Percentiles rank a stretch among this genome's conserved stretches.
phyloP scores from a whole-genome alignment of 2,113 vertebrate genomes.

The Chunga burmeisteri region DNA sequence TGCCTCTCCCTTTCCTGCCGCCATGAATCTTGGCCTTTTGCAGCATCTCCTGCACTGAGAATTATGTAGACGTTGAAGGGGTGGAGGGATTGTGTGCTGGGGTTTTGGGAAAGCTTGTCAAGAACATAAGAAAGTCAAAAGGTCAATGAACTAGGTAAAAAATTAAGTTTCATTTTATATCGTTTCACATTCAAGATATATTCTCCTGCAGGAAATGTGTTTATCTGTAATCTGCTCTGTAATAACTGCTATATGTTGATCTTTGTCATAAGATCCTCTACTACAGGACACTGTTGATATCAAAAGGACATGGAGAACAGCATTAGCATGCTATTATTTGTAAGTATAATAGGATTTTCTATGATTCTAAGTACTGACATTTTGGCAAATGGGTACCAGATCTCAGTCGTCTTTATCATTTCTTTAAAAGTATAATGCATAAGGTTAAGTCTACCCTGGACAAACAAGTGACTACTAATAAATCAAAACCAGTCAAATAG shows the following conservation, averaged over 20 bases:
- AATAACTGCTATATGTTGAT: background rate
- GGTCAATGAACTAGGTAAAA: background rate
- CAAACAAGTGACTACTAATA: background rate
- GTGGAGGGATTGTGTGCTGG: background rate
- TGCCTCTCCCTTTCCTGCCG: background rate
- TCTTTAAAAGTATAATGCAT: background rate
- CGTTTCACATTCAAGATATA: background rate
- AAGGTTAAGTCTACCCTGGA: background rate
- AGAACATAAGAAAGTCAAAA: background rate
- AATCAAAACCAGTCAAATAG: background rate
- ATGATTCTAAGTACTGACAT: background rate
- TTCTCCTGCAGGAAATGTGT: background rate
- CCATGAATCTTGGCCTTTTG: background rate
- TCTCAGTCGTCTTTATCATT: conserved; percentile 6
- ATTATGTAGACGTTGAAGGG: background rate
- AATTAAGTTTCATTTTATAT: background rate
- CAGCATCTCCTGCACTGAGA: background rate
- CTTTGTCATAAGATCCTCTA: background rate
- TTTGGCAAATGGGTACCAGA: background rate
- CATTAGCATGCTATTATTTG: background rate
- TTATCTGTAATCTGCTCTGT: background rate
- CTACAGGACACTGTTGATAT: background rate
- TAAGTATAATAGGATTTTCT: conserved; percentile 3
- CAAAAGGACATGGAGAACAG: background rate
- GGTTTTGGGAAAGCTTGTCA: background rate